phyloP scores from a whole-genome alignment of 2,888 invertebrate genomes.

The Pollenia griseotomentosa region DNA sequence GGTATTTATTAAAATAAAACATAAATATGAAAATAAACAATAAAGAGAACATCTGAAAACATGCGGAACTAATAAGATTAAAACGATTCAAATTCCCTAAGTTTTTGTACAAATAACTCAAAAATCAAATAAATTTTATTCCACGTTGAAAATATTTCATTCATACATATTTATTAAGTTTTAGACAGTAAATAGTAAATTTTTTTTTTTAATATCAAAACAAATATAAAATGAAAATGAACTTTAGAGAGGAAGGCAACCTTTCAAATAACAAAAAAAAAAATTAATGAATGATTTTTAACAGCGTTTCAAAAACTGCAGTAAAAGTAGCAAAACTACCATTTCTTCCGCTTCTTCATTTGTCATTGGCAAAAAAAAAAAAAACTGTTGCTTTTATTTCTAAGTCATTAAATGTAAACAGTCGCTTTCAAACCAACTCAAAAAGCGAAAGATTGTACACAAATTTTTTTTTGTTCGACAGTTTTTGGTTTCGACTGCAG shows the following conservation, averaged over 20 bases:
- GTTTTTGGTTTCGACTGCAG: too few species aligned
- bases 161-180: slow-evolving; percentile 6
- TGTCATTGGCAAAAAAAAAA: too few species aligned
- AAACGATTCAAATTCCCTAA: not conserved
- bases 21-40: not conserved
- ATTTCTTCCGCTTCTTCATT: too few species aligned
- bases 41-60: not conserved
- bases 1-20: slow-evolving; percentile 15
- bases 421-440: too few species aligned
- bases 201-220: slow-evolving; percentile 5
- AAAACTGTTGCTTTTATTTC: too few species aligned
- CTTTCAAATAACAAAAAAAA: slow-evolving; percentile 5
- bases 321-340: too few species aligned
- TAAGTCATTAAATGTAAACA: too few species aligned
- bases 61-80: slow-evolving; percentile 31
- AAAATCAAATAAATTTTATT: not conserved
- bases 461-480: too few species aligned
- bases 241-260: slow-evolving; percentile 8
- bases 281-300: slow-evolving; percentile 6
- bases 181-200: slow-evolving; percentile 48
- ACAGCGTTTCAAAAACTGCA: too few species aligned
- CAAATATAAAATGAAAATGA: not conserved
- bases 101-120: not conserved
- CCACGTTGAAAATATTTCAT: not conserved
- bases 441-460: too few species aligned